These are phyloP conservation scores for Troides aeacus DNA, from an alignment of 2,888 invertebrate species.

Conservation along the genomic window DNA sequence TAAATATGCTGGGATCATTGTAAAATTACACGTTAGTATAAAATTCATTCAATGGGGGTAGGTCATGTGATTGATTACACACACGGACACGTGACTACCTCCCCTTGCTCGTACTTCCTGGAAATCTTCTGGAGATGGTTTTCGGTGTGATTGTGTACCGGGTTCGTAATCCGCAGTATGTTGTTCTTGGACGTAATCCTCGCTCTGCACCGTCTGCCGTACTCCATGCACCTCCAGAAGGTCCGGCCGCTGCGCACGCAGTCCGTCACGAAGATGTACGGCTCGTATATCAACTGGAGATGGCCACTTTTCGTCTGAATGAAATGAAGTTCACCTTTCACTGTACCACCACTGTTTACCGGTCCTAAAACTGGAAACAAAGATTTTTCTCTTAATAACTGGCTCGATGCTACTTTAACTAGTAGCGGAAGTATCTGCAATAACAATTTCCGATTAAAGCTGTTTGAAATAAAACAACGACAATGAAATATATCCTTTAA, in stretches of 20 bases:
- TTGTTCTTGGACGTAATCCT: conserved; percentile 75
- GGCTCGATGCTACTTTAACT: conserved; percentile 6
- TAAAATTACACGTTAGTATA: conserved; percentile 13
- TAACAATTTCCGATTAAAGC: neutral
- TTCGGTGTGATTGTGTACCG: conserved; percentile 67
- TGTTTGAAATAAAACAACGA: neutral
- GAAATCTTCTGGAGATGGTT: conserved; percentile 70
- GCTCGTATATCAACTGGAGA: conserved; percentile 71
- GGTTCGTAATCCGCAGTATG: conserved; percentile 67
- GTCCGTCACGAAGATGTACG: conserved; percentile 75
- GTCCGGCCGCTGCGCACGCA: conserved; percentile 74
- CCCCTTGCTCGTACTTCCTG: conserved; percentile 68
- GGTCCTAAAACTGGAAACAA: conserved; percentile 60
- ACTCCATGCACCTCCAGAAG: conserved; percentile 77
- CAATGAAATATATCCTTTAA: neutral
- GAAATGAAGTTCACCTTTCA: conserved; percentile 70
- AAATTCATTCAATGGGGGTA: conserved; percentile 3
- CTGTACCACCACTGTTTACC: conserved; percentile 44
- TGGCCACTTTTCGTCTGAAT: conserved; percentile 76
- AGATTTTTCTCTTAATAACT: conserved; percentile 14
- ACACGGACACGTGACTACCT: conserved; percentile 71
- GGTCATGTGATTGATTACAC: conserved; percentile 37
- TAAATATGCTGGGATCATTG: conserved; percentile 4
- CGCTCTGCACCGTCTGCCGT: conserved; percentile 73
- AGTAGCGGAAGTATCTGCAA: neutral